Evolutionary conservation across 2,888 invertebrate species (phyloP), one percentile per base, ranked within the genome.

Genomic region (Cordylochernes scorpioides): DNA sequence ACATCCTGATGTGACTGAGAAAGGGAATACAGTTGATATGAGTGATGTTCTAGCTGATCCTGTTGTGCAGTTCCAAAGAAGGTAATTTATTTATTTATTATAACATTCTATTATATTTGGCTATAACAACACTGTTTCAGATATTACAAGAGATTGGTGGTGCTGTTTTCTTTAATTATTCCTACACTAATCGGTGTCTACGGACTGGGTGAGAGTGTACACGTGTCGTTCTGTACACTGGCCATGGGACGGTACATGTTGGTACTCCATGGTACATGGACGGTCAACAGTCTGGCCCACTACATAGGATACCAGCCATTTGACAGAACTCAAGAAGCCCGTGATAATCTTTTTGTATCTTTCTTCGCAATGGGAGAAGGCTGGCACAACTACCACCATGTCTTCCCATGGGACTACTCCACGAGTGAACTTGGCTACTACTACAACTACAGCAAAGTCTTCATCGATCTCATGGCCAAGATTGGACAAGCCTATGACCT

Each of bases 191-290:
- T 82, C 27, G 84, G 88, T 0, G 67, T 67, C 47, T 68, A 71
- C 49, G 68, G 64, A 47, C 88, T 84, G 82, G 58, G 66, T 24
- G 88, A 91, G 53, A 59, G 62, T 2, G 48, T 73, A 5, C 62
- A 68, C 57, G 65, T 64, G 40, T 70, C 78, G 3, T 82, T 78
- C 54, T 71, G 74, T 60, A 63, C 82, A 5, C 70, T 71, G 46
- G 60, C 63, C 3, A 68, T 75, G 40, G 62, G 68, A 41, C 63
- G 86, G 29, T 88, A 82, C 55, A 69, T 69, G 29, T 58, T 69
- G 38, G 28, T 31, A 17, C 25, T 34, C n/a, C 35, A 60, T 40
- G 68, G 70, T 49, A 61, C 60, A 3, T 61, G 58, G 59, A 42
- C 50, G 10, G 56, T 59, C 31, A 59, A 59, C 46, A 55, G 55